Base-by-base conservation (phyloP, 2,888 invertebrate species). In the Aleiodes testaceus region DNA sequence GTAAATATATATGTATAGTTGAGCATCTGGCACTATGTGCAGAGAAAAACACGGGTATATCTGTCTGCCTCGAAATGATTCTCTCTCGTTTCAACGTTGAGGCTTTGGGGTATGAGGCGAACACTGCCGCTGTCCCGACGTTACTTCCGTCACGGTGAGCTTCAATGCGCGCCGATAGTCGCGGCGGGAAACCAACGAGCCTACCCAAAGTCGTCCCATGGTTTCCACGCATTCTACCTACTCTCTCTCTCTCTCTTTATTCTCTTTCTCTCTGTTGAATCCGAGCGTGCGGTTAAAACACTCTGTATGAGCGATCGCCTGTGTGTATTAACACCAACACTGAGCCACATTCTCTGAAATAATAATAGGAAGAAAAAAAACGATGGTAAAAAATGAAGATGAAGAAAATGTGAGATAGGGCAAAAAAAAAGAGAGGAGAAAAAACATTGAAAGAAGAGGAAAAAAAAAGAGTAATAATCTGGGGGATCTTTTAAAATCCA, bases 401-500 rank as follows among this genome's bases (percentile, higher is more conserved):
- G 18, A 52, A 66, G 44, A 67, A 45, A 18, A 20, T 16, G 44
- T 44, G 63, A 69, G 36, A 70, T 53, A 50, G 66, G 45, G 80
- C 79, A 82, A 85, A 84, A 84, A 85, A 82, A 84, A 84, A 82
- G 81, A 85, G 85, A 84, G 81, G 72, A 66, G 70, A 69, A 71
- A 67, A 61, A 68, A 71, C 69, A 70, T 83, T 83, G 26, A 26
- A 26, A 26, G 80, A 63, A 82, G 84, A 81, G 73, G 64, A 71
- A 69, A 71, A 67, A 79, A 81, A 82, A 84, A 85, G 86, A 87
- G 87, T 86, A 87, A 87, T 87, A 87, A 87, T 87, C 87, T 87
- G 83, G 79, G 87, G 83, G 87, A 86, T 86, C 87, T 87, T 87
- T 87, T 87, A 87, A 87, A 87, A 87, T 84, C 85, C 87, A 87